Evolutionary conservation across 2,888 invertebrate species (phyloP), one percentile per base, ranked within the genome.

Genomic region (Ophonus ardosiacus): DNA sequence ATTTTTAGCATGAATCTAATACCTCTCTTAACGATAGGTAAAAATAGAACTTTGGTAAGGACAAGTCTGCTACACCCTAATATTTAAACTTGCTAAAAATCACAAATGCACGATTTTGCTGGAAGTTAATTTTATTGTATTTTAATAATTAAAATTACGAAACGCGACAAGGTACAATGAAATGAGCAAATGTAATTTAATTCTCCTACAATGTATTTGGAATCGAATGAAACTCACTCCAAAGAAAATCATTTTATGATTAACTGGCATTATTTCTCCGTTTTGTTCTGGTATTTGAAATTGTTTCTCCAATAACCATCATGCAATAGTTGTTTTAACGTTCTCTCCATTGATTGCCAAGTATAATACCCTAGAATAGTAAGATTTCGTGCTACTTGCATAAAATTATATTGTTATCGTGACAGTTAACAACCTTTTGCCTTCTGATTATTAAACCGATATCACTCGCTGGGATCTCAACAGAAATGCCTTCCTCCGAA

Each of bases 341-440:
- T 31, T 31, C 31, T 13, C 13, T 43, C 5, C 43, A 51, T 10
- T 51, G 43, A 51, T 51, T 51, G 43, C 43, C 13, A 31, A 51
- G 1, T 51, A 51, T 10, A 13, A 51, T 13, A 17, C 5, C 31
- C 31, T 31, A 31, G 31, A 4, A 6, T 31, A 63, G 13, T 24
- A n/a, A 63, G 38, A 38, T 68, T 68, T 31, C 68, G 68, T 68
- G 68, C 68, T 31, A 68, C 68, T 68, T 68, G 40, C 40, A 68
- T 68, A 68, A 68, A 31, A 68, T 68, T 68, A 68, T 68, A 31
- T 24, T 38, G 68, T 68, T 68, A 31, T 24, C 68, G 68, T 68
- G 68, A 68, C 68, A 68, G 68, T 68, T 68, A 68, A 68, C 68
- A 15, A 31, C 38, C 68, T 10, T 18, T 7, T 13, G 5, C 63